These are phyloP conservation scores for Acleris emargana DNA, from an alignment of 2,888 invertebrate genomes.

Conservation along the genomic window DNA sequence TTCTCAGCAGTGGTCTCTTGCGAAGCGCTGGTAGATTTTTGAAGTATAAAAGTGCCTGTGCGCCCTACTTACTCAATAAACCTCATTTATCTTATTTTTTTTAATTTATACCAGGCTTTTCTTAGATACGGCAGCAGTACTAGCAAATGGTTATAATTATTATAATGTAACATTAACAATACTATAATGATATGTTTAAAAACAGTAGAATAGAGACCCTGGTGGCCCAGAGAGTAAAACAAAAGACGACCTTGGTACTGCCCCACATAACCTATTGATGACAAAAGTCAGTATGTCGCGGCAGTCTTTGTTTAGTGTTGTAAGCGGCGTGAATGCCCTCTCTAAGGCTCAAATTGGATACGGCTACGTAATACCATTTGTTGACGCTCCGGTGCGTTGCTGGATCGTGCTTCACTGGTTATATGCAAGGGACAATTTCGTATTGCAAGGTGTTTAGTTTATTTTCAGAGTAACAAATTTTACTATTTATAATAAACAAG, in stretches of 20 bases:
- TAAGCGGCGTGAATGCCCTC: conserved; percentile 26
- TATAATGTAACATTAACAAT: too few relatives aligned
- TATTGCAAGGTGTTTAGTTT: too few relatives aligned
- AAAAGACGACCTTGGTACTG: conserved; percentile 40
- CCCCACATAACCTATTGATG: conserved; percentile 39
- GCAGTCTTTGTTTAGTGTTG: conserved; percentile 36
- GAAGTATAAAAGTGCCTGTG: too few relatives aligned
- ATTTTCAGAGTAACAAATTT: too few relatives aligned
- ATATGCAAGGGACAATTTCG: background rate
- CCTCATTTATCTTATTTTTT: too few relatives aligned
- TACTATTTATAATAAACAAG: too few relatives aligned
- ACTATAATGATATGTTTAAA: background rate
- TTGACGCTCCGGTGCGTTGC: background rate
- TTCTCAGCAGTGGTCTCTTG: too few relatives aligned
- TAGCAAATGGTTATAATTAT: too few relatives aligned
- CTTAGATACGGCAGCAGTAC: too few relatives aligned
- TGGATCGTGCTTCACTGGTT: background rate
- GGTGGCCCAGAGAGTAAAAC: background rate
- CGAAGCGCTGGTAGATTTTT: too few relatives aligned
- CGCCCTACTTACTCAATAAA: too few relatives aligned
- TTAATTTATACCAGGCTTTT: too few relatives aligned
- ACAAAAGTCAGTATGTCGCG: conserved; percentile 37
- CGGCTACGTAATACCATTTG: conserved; percentile 20
- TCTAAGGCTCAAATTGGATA: conserved; percentile 14
- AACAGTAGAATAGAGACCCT: background rate